Evolutionary conservation across 2,888 invertebrate genomes (phyloP).

Genomic region (Agrochola litura): DNA sequence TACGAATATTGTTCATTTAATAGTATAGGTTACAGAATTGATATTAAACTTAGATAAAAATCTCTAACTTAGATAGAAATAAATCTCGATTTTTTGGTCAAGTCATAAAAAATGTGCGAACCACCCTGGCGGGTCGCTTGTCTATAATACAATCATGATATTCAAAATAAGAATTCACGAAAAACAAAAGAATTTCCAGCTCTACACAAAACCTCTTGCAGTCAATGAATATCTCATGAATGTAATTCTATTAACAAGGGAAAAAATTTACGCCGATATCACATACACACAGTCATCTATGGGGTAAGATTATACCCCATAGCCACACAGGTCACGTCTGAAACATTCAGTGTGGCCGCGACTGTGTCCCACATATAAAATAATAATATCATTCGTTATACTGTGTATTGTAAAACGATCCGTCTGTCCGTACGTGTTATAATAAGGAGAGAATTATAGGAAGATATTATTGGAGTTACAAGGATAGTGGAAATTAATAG

Average conservation of each 20-base stretch:
- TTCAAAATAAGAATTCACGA: neutral
- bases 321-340: constrained; percentile 74
- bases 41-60: too few species aligned
- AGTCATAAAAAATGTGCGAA: neutral
- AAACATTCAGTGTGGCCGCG: constrained; percentile 73
- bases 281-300: constrained; percentile 33
- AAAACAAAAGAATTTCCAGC: constrained; percentile 1
- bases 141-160: neutral
- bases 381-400: constrained; percentile 63
- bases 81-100: neutral
- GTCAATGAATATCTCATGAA: constrained; percentile 49
- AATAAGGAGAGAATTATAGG: constrained; percentile 41
- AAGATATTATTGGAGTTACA: constrained; percentile 20
- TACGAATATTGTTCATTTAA: too few species aligned
- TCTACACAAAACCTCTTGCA: constrained; percentile 24
- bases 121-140: neutral
- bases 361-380: constrained; percentile 62
- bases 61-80: too few species aligned
- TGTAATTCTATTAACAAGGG: constrained; percentile 65
- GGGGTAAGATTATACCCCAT: constrained; percentile 64
- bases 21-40: too few species aligned
- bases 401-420: constrained; percentile 65
- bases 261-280: constrained; percentile 59
- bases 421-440: constrained; percentile 57
- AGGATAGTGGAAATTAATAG: constrained; percentile 10